phyloP scores from a whole-genome alignment of 2,888 invertebrate species.

The Zhuqinia jingwanae region DNA sequence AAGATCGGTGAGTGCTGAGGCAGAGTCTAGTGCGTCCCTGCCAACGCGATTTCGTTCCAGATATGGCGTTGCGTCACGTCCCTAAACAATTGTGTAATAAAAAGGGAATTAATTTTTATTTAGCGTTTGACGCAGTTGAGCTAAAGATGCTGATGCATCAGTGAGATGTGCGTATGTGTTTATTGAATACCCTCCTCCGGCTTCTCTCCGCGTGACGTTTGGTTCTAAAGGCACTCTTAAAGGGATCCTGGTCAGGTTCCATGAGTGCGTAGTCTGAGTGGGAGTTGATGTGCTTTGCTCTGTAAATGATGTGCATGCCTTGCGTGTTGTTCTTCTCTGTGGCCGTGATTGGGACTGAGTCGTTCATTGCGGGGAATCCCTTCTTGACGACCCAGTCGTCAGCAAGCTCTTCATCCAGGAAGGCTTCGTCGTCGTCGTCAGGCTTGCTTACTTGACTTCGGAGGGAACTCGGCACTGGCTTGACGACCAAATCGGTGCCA shows the following conservation, averaged over 20 bases:
- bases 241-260: conserved; percentile 79
- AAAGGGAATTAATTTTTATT: no score
- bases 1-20: conserved; percentile 97
- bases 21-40: conserved; percentile 96
- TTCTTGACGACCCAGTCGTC: conserved; percentile 79
- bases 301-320: conserved; percentile 79
- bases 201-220: conserved; percentile 76
- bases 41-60: conserved; percentile 96
- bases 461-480: conserved; percentile 86
- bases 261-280: conserved; percentile 79
- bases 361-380: conserved; percentile 79
- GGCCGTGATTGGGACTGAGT: conserved; percentile 76
- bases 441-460: conserved; percentile 69
- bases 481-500: conserved; percentile 92
- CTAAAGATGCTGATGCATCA: no score
- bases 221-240: conserved; percentile 71
- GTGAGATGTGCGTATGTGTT: no score
- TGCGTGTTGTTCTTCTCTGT: conserved; percentile 74
- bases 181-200: conserved; percentile 28
- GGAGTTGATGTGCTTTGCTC: conserved; percentile 78
- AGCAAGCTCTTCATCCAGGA: conserved; percentile 84
- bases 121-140: no score
- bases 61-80: conserved; percentile 96
- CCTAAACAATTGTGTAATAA: conserved; percentile 84
- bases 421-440: conserved; percentile 88